Percentiles rank a stretch among this genome's conserved stretches.
phyloP scores from a whole-genome alignment of 2,797 vertebrate species.

The Hipposideros larvatus region DNA sequence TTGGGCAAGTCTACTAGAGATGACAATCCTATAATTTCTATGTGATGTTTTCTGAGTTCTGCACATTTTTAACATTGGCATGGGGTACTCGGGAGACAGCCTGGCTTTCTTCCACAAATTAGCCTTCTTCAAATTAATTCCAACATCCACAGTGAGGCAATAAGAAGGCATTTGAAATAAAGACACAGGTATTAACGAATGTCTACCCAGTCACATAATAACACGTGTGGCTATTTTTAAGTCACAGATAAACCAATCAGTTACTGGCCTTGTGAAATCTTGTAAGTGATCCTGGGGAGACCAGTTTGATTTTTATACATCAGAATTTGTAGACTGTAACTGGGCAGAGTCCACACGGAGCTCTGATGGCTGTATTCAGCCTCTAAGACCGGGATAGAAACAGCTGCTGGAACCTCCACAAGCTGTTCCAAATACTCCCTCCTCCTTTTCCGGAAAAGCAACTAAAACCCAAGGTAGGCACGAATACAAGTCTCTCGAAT shows the following conservation, averaged over 20 bases:
- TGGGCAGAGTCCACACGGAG: accelerated
- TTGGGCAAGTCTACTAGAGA: accelerated
- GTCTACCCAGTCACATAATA: accelerated
- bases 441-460: neutral
- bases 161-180: neutral
- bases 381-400: neutral
- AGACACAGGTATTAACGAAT: neutral
- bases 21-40: neutral
- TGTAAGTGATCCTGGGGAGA: neutral
- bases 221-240: neutral
- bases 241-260: neutral
- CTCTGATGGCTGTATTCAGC: accelerated
- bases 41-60: neutral
- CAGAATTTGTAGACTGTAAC: neutral
- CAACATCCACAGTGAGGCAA: too few relatives aligned
- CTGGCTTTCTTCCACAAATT: neutral
- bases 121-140: neutral
- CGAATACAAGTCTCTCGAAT: neutral
- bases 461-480: neutral
- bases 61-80: neutral
- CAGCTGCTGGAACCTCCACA: neutral
- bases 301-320: neutral
- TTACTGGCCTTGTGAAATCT: neutral
- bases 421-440: too few relatives aligned
- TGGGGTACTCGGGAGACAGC: accelerated